Evolutionary conservation across 2,797 vertebrate species (phyloP), one percentile per base, ranked within the genome.

Genomic region (Remorina albescens): DNA sequence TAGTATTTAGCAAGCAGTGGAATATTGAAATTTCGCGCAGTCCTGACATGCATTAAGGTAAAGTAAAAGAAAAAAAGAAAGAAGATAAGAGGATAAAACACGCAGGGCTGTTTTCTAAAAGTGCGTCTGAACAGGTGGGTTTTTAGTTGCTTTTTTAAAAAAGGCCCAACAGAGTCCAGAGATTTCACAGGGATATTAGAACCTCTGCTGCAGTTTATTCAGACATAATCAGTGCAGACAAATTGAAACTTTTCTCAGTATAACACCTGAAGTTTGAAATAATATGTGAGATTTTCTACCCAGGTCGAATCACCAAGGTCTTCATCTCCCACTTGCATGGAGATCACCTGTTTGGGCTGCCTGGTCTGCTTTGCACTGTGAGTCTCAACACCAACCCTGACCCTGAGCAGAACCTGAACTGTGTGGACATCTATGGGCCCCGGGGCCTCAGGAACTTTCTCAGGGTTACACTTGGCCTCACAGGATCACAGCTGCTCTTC

Each of bases 301-400:
- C 86, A 99, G 98, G 97, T 63, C 95, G 92, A 72, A 97, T 99
- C 60, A 95, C 95, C 75, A 99, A 98, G 91, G 94, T 99, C 60
- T 99, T 99, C 89, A 97, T 99, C 61, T 97, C 96, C 1, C 98
- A 99, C 65, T 90, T 99, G 15, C 98, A 99, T 4, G 97, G 98
- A 0, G 98, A 99, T 74, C 98, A 99, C 87, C 53, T 99, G 5
- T 99, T 98, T 37, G 97, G 98, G 1, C 95, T 99, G 1, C 97
- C 98, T 0, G 98, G 98, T 50, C 93, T 99, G 12, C 94, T 99
- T 28, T 98, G 97, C 85, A 98, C 97, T 0, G 88, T 98, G 32
- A 97, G 96, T 76, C 94, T 99, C 12, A 96, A 96, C 84, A 93
- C 88, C 0, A 92, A 74, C 87, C 65, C 94, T 0, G 86, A 86